phyloP scores from a whole-genome alignment of 1,140 invertebrate species.

The Nasonia vitripennis region DNA sequence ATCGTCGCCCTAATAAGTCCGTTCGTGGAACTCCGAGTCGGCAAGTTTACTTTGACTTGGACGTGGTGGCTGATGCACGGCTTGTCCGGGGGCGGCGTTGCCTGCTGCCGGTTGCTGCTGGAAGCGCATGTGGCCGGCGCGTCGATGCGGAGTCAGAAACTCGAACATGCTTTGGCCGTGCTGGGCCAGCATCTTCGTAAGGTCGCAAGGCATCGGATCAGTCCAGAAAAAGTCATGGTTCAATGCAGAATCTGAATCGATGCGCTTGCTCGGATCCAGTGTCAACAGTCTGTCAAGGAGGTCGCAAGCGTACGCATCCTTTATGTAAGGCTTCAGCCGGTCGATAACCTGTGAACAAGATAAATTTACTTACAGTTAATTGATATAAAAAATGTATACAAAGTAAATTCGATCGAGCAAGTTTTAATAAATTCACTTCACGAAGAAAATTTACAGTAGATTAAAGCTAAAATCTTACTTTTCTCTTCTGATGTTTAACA shows the following conservation, averaged over 20 bases:
- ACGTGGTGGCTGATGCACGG: neutral
- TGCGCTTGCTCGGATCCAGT: slow-evolving; percentile 93
- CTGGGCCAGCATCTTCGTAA: slow-evolving; percentile 94
- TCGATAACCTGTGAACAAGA: slow-evolving; percentile 83
- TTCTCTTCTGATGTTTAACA: slow-evolving; percentile 92
- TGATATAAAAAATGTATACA: too few relatives aligned
- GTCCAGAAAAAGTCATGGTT: slow-evolving; percentile 99
- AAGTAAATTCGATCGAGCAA: too few relatives aligned
- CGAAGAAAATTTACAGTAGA: neutral
- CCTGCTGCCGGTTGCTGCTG: slow-evolving; percentile 74
- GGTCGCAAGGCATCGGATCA: slow-evolving; percentile 94
- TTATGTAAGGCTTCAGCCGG: slow-evolving; percentile 92
- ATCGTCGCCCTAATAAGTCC: slow-evolving; percentile 13
- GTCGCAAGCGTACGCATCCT: slow-evolving; percentile 94
- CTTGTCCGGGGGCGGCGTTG: neutral
- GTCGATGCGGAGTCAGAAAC: slow-evolving; percentile 87
- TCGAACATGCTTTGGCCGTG: slow-evolving; percentile 98
- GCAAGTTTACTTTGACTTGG: neutral
- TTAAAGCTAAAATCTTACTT: slow-evolving; percentile 75
- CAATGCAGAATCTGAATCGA: slow-evolving; percentile 93
- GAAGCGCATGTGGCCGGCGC: slow-evolving; percentile 82
- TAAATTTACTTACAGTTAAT: neutral
- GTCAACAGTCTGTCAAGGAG: slow-evolving; percentile 94
- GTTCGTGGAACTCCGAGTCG: slow-evolving; percentile 25
- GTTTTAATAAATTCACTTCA: too few relatives aligned